phyloP scores from a whole-genome alignment of 2,797 vertebrate species.

The Chlorospingus semifuscus region DNA sequence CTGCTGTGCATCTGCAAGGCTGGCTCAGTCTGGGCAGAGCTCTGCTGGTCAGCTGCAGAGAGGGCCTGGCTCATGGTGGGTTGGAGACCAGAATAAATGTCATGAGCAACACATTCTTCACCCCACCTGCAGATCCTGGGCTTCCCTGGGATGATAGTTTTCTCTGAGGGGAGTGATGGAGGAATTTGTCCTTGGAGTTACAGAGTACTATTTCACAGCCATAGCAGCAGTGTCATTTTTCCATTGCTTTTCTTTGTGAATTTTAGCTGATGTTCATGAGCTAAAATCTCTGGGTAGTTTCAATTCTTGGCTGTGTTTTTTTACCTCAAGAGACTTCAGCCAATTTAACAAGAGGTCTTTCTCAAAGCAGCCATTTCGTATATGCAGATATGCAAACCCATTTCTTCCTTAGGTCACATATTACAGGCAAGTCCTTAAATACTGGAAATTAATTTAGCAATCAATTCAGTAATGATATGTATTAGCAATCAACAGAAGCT shows the following conservation, averaged over 20 bases:
- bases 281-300: neutral
- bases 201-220: neutral
- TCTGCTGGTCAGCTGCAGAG: neutral
- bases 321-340: neutral
- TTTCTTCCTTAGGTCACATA: neutral
- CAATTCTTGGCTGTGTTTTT: neutral
- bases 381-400: neutral
- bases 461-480: neutral
- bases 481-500: neutral
- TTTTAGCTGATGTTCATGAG: neutral
- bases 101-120: neutral
- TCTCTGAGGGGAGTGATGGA: neutral
- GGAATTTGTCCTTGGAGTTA: conserved; percentile 2
- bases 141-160: conserved; percentile 11
- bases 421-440: neutral
- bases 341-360: neutral
- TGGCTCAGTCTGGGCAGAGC: neutral
- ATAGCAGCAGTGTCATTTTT: neutral
- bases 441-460: neutral
- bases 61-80: neutral
- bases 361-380: neutral
- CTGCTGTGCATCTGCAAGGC: neutral
- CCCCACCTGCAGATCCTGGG: neutral
- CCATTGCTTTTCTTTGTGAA: neutral
- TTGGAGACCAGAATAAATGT: neutral